Evolutionary conservation across 2,797 vertebrate species (phyloP), one percentile per base, ranked within the genome.

Genomic region (Threskiornis aethiopicus): DNA sequence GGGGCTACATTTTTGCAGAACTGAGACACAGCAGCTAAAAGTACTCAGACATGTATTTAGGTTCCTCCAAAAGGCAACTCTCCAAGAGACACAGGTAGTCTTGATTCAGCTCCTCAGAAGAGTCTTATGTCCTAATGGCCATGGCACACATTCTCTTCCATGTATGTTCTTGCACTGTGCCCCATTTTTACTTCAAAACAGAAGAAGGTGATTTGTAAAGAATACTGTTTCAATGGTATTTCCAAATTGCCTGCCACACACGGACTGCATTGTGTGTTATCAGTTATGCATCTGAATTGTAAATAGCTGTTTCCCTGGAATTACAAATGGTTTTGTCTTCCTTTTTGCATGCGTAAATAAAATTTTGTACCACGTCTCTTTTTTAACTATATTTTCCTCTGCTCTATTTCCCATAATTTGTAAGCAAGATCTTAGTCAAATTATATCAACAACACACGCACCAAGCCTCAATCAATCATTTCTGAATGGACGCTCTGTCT

Each of bases 281-380:
- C 81, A 77, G 65, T n/a, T 51, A 42, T 29, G 42, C 9, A 59
- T 52, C 57, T 77, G 84, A 94, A 94, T 89, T 84, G 29, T 41
- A 93, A 92, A 91, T 37, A 85, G 44, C 42, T 85, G 14, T 87
- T 92, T 95, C 65, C 65, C 84, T 87, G 69, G 71, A 92, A 90
- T 73, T 77, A 90, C 47, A 93, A 93, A 84, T 41, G 33, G 46
- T 10, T 95, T 96, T 93, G 79, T 39, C 61, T 96, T 95, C 81
- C 49, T 49, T 65, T 82, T 91, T 89, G 84, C 52, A 87, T 93
- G 78, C 1, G 9, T 81, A 87, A 93, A 93, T 59, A 87, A 87
- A 57, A 67, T 55, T 51, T 49, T 54, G 47, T 14, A 42, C 33
- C 84, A 67, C 31, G 25, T 26, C 51, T 77, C 28, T 67, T 89